These are phyloP conservation scores for Gadus chalcogrammus DNA, from an alignment of 2,113 vertebrate genomes.

Conservation along the genomic window DNA sequence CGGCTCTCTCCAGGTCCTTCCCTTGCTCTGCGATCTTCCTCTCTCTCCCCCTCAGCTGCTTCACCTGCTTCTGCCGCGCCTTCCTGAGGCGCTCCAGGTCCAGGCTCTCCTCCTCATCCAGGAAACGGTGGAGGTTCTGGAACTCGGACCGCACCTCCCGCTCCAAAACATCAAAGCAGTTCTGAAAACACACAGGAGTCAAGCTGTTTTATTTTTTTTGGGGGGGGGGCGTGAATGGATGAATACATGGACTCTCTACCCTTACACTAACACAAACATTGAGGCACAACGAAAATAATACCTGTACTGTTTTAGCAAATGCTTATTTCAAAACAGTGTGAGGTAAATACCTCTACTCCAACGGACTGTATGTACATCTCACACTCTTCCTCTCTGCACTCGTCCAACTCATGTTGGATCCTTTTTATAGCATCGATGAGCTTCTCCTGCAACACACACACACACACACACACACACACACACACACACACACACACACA, in stretches of 20 bases:
- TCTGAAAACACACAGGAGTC: constrained; percentile 36
- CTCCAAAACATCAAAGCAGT: constrained; percentile 63
- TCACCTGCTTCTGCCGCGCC: constrained; percentile 63
- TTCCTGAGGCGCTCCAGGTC: constrained; percentile 63
- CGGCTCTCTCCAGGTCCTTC: constrained; percentile 65
- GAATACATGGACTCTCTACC: not conserved
- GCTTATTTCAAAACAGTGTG: constrained; percentile 18
- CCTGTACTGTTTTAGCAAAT: too few species aligned
- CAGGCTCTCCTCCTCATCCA: constrained; percentile 65
- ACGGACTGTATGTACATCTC: constrained; percentile 56
- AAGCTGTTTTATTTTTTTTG: too few species aligned
- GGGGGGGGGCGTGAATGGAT: not conserved
- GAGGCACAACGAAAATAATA: too few species aligned
- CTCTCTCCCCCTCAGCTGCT: constrained; percentile 68
- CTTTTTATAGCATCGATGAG: constrained; percentile 74
- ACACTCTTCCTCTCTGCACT: constrained; percentile 69
- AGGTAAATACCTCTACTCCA: constrained; percentile 63
- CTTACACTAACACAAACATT: too few species aligned
- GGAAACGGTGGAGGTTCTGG: constrained; percentile 71
- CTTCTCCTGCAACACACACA: constrained; percentile 65
- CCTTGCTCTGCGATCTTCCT: constrained; percentile 67
- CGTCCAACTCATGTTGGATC: constrained; percentile 72
- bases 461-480: constrained; percentile 28
- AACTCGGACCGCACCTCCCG: constrained; percentile 71
- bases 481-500: constrained; percentile 15